Base-by-base conservation (phyloP, 1,140 invertebrate genomes). In the Chironomus tepperi region DNA sequence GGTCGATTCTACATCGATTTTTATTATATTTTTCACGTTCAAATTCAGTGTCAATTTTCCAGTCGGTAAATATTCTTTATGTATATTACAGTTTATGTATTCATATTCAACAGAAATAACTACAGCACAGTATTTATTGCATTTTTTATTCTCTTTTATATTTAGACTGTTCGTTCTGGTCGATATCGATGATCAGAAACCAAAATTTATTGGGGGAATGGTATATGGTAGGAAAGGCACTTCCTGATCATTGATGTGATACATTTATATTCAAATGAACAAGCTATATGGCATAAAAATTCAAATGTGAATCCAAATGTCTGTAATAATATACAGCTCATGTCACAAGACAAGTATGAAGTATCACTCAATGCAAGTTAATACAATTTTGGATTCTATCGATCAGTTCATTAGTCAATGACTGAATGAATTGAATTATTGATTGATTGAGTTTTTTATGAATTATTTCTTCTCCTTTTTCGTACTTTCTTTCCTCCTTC, bases 191-290 rank as follows among this genome's bases (percentile, higher is more conserved):
- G 47, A 57, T 57, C 47, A 57, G 9, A 57, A 57, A 12, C n/a
- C 12, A 57, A 57, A 57, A n/a, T 57, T 15, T 57, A n/a, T 57
- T n/a, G 47, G n/a, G 43, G 8, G 43, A 57, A 57, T 15, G 9
- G 24, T 34, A 57, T 10, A 57, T 12, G 47, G 47, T n/a, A 15
- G 47, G 47, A 47, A 57, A 34, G 24, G 47, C 47, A 57, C 47
- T 57, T 57, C 47, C 47, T 57, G 47, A 57, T 57, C 47, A 57
- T 57, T 57, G 47, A 57, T 57, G 47, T 57, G 47, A 57, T 57
- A 57, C 47, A 57, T 57, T 57, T 57, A 57, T 57, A 57, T 57
- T 57, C 47, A 57, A 57, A 57, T 57, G 47, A 57, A 57, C 47
- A n/a, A n/a, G 12, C 10, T 5, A 1, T 57, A n/a, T 57, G 47